Conservation (phyloP, 1,140 invertebrate species). For the Bombyx mori region ASM3026992v2 NC_085134.1:10015001-10015500, state of each 20-base stretch:
- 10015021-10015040: too few species aligned
- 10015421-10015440: too few species aligned
- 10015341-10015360: constrained; percentile 31
- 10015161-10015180: too few species aligned
- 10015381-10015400: background rate
- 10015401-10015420: too few species aligned
- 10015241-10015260: background rate
- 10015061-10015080: too few species aligned
- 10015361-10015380: constrained; percentile 16
- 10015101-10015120: too few species aligned
- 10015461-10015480: background rate
- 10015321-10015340: constrained; percentile 27
- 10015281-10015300: constrained; percentile 45
- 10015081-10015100: too few species aligned
- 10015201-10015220: background rate
- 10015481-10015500: background rate
- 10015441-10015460: background rate
- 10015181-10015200: too few species aligned
- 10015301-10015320: constrained; percentile 32
- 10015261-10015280: constrained; percentile 28
- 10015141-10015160: too few species aligned
- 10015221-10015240: background rate
- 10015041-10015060: too few species aligned
- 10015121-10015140: too few species aligned
- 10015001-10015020: too few species aligned